Conservation (phyloP, 2,888 invertebrate genomes). For the Limnephilus lunatus region DNA sequence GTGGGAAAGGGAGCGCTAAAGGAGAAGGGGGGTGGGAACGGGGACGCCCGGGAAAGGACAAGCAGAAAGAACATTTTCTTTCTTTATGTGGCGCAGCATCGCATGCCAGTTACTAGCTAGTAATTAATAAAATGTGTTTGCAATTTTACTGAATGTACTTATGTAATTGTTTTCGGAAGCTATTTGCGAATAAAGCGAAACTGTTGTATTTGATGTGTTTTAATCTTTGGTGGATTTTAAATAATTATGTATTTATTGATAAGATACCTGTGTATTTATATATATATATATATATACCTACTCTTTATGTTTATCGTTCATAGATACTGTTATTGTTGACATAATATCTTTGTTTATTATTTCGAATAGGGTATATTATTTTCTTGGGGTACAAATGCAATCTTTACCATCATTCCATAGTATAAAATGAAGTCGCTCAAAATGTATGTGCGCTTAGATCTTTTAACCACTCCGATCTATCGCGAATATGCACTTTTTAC, state of each 20-base stretch:
- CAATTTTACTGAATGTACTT: background rate
- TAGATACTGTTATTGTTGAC: background rate
- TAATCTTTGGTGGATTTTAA: background rate
- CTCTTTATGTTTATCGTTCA: background rate
- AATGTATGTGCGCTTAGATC: no score
- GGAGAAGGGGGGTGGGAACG: no score
- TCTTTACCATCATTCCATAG: no score
- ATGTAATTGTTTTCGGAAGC: background rate
- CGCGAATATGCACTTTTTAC: no score
- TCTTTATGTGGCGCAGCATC: no score
- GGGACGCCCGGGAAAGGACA: no score
- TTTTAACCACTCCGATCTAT: no score
- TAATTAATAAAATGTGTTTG: background rate
- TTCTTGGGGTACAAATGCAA: background rate
- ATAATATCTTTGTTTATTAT: background rate
- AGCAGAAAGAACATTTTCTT: no score
- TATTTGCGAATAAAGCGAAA: background rate
- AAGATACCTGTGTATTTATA: no score
- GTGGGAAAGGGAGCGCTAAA: no score
- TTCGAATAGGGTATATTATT: background rate
- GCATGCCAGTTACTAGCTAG: no score
- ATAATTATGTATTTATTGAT: background rate
- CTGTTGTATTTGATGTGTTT: background rate
- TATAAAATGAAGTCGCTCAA: no score
- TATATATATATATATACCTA: background rate